Evolutionary conservation across 1,140 invertebrate species (phyloP).

Genomic region (Ditylenchus dipsaci): DNA sequence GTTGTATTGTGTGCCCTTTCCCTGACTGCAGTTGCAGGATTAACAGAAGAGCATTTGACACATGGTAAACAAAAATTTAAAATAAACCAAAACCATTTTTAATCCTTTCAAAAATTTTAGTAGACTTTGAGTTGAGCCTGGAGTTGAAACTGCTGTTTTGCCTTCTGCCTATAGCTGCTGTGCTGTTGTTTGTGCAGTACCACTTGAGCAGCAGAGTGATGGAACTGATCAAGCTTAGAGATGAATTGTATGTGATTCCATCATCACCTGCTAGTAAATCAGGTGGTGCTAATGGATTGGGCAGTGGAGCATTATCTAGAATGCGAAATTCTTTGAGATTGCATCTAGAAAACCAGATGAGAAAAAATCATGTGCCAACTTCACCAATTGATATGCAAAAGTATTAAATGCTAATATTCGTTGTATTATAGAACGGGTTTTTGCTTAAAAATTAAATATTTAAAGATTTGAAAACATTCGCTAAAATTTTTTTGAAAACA

Average conservation of each 20-base stretch:
- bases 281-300: not conserved
- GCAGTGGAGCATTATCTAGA: not conserved
- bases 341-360: conserved; percentile 3
- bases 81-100: not conserved
- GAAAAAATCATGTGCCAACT: not conserved
- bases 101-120: not conserved
- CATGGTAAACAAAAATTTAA: not conserved
- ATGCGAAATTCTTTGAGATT: conserved; percentile 2
- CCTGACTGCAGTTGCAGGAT: not conserved
- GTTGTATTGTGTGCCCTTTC: not conserved
- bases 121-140: not conserved
- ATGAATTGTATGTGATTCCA: conserved; percentile 4
- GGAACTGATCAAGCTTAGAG: conserved; percentile 2
- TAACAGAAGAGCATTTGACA: conserved; percentile 1
- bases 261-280: not conserved
- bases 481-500: too few relatives aligned
- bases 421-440: too few relatives aligned
- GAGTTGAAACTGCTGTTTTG: not conserved
- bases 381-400: not conserved
- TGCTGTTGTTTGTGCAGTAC: not conserved
- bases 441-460: too few relatives aligned
- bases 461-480: too few relatives aligned
- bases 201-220: not conserved
- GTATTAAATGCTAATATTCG: not conserved
- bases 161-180: not conserved